Evolutionary conservation across 1,140 invertebrate genomes (phyloP), one percentile per base, ranked within the genome.

Genomic region (Probaryconus sp.): DNA sequence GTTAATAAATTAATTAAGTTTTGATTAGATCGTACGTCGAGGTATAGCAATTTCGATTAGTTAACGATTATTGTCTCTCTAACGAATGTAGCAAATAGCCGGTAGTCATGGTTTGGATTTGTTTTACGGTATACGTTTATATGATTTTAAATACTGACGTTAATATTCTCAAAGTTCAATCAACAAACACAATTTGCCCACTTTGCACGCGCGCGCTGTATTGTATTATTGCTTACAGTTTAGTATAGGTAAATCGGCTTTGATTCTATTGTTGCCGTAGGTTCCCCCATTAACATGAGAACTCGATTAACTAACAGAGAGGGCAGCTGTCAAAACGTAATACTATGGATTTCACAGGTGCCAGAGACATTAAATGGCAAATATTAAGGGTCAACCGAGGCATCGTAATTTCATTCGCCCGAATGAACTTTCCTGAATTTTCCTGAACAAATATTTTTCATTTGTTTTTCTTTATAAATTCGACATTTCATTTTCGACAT

Each of bases 231-330:
- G 68, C 60, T 63, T 31, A 48, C 60, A 51, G 42, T 63, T 71
- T 56, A 53, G 45, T 60, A 45, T 51, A 43, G 60, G 43, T 60
- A 71, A 71, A 71, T 71, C 58, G 37, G 58, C 60, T 71, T 71
- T 71, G 58, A 64, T 71, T 71, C 40, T 21, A 64, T 56, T 58
- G 51, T 70, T 64, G 33, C 35, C 51, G 38, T 64, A 71, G 51
- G 58, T 50, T 43, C 38, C 35, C 60, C 68, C 51, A 71, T 71
- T 71, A 71, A 71, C 68, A 64, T 58, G 68, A 55, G 68, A 71
- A 71, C 68, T 71, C 60, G 60, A 71, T 71, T 71, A 71, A 70
- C 67, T 48, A 35, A 24, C 51, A 38, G 48, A 42, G 42, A 38
- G 42, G 48, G 60, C 31, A 58, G 45, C 50, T 64, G 68, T 71